Percentiles rank a stretch among this genome's conserved stretches.
Evolutionary conservation across 92 coral and sea anemone species (phyloP).

Genomic region (Zoanthus sociatus): DNA sequence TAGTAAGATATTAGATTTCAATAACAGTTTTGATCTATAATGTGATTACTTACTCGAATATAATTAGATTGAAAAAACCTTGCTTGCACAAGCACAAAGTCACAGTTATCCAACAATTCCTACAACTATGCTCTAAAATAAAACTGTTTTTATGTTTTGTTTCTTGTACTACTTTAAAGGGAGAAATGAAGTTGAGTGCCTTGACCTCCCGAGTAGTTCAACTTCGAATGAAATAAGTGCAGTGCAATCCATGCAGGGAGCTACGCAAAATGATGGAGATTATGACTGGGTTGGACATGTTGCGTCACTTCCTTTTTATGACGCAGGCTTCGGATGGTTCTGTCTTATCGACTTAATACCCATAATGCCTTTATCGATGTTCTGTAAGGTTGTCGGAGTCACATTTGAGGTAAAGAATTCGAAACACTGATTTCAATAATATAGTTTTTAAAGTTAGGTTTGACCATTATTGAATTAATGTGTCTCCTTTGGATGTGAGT

Average conservation of each 20-base stretch:
- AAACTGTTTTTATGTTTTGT: background rate
- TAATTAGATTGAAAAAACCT: too few relatives aligned
- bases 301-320: slow-evolving; percentile 53
- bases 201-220: background rate
- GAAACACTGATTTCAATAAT: background rate
- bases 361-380: slow-evolving; percentile 78
- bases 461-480: too few relatives aligned
- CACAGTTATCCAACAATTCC: too few relatives aligned
- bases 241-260: background rate
- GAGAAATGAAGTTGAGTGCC: background rate
- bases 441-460: background rate
- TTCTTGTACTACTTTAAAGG: background rate
- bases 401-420: slow-evolving; percentile 61
- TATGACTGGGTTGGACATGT: slow-evolving; percentile 68
- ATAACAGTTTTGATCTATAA: too few relatives aligned
- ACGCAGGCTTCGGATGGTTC: slow-evolving; percentile 71
- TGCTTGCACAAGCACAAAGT: too few relatives aligned
- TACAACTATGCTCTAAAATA: too few relatives aligned
- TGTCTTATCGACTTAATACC: slow-evolving; percentile 61
- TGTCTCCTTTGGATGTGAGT: too few relatives aligned
- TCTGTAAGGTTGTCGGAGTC: slow-evolving; percentile 70
- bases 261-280: slow-evolving; percentile 31
- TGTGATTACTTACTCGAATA: too few relatives aligned
- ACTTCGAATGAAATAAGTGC: background rate
- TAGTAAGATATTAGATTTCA: too few relatives aligned